A percentile compares a stretch with the other conserved stretches of the same genome.
These are phyloP conservation scores for Oophaga sylvatica DNA, from an alignment of 2,797 vertebrate species.

Conservation along the genomic window DNA sequence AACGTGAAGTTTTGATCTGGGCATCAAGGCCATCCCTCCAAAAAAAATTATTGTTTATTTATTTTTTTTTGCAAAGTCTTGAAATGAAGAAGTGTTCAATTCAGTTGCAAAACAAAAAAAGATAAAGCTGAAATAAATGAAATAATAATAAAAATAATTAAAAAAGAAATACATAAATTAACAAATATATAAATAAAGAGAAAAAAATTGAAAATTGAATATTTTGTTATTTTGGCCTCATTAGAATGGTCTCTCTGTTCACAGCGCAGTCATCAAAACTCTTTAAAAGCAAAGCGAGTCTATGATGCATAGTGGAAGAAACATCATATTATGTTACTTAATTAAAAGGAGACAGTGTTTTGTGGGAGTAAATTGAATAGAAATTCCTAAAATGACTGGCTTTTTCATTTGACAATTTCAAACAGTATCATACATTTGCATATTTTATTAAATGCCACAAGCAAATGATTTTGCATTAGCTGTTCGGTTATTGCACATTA, in stretches of 20 bases:
- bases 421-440: slow-evolving; percentile 71
- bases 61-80: neutral
- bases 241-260: slow-evolving; percentile 9
- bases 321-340: slow-evolving; percentile 47
- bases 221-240: slow-evolving; percentile 26
- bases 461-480: slow-evolving; percentile 70
- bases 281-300: slow-evolving; percentile 10
- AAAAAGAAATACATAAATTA: neutral
- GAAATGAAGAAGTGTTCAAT: neutral
- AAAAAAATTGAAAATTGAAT: neutral
- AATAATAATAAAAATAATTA: neutral
- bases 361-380: slow-evolving; percentile 63
- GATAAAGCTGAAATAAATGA: neutral
- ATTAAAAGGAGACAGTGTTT: slow-evolving; percentile 48
- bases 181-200: neutral
- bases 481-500: slow-evolving; percentile 62
- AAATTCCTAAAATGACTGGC: slow-evolving; percentile 65
- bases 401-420: slow-evolving; percentile 68
- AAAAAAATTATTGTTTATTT: neutral
- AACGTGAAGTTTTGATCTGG: no score
- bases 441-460: slow-evolving; percentile 73
- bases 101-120: neutral
- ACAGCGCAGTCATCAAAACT: neutral
- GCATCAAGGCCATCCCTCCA: no score
- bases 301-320: slow-evolving; percentile 22